phyloP scores from a whole-genome alignment of 2,888 invertebrate genomes.

The Hermaeophaga mercurialis region DNA sequence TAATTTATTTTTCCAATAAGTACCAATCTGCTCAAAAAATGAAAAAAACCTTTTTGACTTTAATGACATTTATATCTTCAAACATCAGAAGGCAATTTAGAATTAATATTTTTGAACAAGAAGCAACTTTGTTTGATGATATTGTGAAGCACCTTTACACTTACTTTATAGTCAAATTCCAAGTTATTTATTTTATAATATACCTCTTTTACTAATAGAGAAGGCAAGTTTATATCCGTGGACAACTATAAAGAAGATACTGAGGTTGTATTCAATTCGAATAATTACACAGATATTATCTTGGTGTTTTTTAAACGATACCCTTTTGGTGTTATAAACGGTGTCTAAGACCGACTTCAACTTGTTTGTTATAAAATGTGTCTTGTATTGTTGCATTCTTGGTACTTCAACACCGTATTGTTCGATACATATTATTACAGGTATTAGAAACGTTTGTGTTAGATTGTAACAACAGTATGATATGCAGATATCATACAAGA shows the following conservation, averaged over 20 bases:
- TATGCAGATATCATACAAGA: constrained; percentile 6
- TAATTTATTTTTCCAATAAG: no score
- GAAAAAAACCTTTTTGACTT: no score
- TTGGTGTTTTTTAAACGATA: constrained; percentile 50
- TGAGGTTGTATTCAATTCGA: constrained; percentile 49
- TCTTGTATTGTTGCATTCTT: constrained; percentile 17
- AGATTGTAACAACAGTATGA: constrained; percentile 1
- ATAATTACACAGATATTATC: constrained; percentile 55
- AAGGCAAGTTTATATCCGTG: constrained; percentile 47
- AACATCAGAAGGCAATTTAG: no score
- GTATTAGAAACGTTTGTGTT: constrained; percentile 3
- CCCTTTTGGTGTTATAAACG: constrained; percentile 40
- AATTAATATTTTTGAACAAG: no score
- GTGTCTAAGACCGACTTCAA: constrained; percentile 21
- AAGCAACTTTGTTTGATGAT: no score
- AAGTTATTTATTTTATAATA: no score
- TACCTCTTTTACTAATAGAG: constrained; percentile 26
- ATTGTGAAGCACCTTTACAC: no score
- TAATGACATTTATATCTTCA: no score
- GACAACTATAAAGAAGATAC: constrained; percentile 46
- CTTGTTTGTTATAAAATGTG: constrained; percentile 23
- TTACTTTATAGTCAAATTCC: no score
- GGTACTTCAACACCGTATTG: constrained; percentile 1
- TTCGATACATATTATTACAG: constrained; percentile 7
- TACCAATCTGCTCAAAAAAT: no score